Evolutionary conservation across 30 jellyfish, hydroid and myxozoan species (phyloP).

Genomic region (Pelagia noctiluca): DNA sequence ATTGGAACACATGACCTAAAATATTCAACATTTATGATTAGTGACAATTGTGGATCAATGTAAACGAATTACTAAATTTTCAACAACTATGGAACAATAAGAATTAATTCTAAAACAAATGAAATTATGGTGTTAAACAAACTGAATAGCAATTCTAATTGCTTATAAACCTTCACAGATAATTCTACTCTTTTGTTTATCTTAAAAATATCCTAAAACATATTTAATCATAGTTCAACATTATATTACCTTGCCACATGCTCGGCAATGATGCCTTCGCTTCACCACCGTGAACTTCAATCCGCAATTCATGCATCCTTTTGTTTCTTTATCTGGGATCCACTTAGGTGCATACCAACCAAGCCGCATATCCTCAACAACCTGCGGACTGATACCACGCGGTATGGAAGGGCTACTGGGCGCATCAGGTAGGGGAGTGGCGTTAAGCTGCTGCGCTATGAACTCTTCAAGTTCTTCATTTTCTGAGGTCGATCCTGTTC

Average conservation of each 20-base stretch:
- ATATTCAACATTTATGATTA: too few species aligned
- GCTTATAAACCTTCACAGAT: too few species aligned
- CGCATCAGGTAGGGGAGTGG: conserved; percentile 6
- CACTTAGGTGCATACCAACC: conserved; percentile 97
- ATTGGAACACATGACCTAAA: conserved; percentile 80
- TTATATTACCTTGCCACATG: conserved; percentile 91
- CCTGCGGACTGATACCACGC: conserved; percentile 20
- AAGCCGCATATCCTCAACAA: conserved; percentile 47
- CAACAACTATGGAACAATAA: too few species aligned
- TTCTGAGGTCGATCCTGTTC: conserved; percentile 74
- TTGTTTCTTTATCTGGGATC: conserved; percentile 95
- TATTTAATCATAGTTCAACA: neutral
- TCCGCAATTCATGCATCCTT: conserved; percentile 85
- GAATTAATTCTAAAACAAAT: too few species aligned
- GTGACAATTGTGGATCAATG: neutral
- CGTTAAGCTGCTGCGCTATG: conserved; percentile 48
- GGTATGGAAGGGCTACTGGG: conserved; percentile 25
- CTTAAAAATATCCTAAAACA: too few species aligned
- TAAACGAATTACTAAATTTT: neutral
- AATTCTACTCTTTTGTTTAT: too few species aligned
- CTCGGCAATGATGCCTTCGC: conserved; percentile 98
- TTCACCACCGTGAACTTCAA: conserved; percentile 84
- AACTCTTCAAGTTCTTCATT: conserved; percentile 82
- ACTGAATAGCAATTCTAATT: too few species aligned
- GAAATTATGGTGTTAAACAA: too few species aligned